phyloP scores from a whole-genome alignment of 2,888 invertebrate species.

The Andrena bicolor region DNA sequence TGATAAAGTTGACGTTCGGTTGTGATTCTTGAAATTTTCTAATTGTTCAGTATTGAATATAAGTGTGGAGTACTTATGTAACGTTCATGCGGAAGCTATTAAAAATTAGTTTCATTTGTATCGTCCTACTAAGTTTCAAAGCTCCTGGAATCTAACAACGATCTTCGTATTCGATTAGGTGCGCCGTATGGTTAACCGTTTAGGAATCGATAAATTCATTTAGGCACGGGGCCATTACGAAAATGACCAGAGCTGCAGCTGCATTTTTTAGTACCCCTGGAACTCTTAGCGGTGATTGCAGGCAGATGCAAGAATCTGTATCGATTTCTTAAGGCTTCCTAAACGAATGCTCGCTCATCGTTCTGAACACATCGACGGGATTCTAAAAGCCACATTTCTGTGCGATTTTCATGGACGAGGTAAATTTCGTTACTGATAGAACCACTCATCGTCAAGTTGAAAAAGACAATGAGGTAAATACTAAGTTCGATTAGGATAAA shows the following conservation, averaged over 20 bases:
- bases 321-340: slow-evolving; percentile 62
- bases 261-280: slow-evolving; percentile 52
- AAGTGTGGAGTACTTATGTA: no score
- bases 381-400: background rate
- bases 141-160: background rate
- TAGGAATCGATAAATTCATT: slow-evolving; percentile 40
- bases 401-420: no score
- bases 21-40: no score
- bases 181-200: slow-evolving; percentile 33
- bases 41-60: no score
- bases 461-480: background rate
- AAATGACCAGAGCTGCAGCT: slow-evolving; percentile 65
- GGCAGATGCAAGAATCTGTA: slow-evolving; percentile 68
- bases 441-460: no score
- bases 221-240: slow-evolving; percentile 38
- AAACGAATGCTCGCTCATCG: slow-evolving; percentile 21
- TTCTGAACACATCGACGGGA: background rate
- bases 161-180: background rate
- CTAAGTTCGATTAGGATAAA: background rate
- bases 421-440: no score
- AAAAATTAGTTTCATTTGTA: no score
- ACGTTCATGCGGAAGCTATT: no score
- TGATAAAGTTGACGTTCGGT: no score
- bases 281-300: slow-evolving; percentile 67
- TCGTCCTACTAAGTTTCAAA: no score